These are phyloP conservation scores for Drosophila paulistorum DNA, from an alignment of 1,140 invertebrate genomes.

Conservation along the genomic window DNA sequence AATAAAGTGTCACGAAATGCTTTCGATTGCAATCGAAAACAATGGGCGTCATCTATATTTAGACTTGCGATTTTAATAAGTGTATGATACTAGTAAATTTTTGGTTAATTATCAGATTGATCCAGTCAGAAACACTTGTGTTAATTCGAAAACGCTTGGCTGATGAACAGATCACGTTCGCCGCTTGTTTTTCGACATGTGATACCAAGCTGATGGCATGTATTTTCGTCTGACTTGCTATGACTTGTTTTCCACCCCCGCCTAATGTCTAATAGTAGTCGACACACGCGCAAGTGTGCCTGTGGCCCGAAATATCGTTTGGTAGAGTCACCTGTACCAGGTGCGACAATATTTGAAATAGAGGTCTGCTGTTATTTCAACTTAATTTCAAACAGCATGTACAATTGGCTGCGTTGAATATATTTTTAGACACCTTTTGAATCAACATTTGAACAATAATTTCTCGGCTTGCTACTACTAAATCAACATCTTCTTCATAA, in stretches of 20 bases:
- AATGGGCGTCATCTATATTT: slow-evolving; percentile 42
- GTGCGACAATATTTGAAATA: slow-evolving; percentile 43
- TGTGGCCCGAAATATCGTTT: slow-evolving; percentile 32
- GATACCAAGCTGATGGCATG: slow-evolving; percentile 31
- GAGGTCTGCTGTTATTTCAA: slow-evolving; percentile 25
- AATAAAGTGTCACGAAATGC: background rate
- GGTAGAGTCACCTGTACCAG: slow-evolving; percentile 48
- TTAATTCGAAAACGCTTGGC: slow-evolving; percentile 47
- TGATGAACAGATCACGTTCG: slow-evolving; percentile 46
- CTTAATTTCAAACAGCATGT: slow-evolving; percentile 43
- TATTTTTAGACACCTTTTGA: slow-evolving; percentile 55
- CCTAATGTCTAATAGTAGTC: background rate
- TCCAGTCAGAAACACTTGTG: slow-evolving; percentile 31
- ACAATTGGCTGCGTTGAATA: slow-evolving; percentile 17
- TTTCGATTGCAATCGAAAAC: slow-evolving; percentile 19
- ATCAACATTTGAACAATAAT: slow-evolving; percentile 52
- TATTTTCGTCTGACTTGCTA: background rate
- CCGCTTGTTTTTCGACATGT: slow-evolving; percentile 33
- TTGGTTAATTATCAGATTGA: slow-evolving; percentile 50
- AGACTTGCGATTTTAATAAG: slow-evolving; percentile 24
- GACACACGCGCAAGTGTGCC: slow-evolving; percentile 32
- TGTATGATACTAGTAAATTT: slow-evolving; percentile 30
- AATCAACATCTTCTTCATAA: slow-evolving; percentile 38
- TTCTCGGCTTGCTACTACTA: slow-evolving; percentile 39
- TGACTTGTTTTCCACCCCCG: slow-evolving; percentile 33